Base-by-base conservation (phyloP, 2,888 invertebrate genomes). In the Acrocera orbiculus region DNA sequence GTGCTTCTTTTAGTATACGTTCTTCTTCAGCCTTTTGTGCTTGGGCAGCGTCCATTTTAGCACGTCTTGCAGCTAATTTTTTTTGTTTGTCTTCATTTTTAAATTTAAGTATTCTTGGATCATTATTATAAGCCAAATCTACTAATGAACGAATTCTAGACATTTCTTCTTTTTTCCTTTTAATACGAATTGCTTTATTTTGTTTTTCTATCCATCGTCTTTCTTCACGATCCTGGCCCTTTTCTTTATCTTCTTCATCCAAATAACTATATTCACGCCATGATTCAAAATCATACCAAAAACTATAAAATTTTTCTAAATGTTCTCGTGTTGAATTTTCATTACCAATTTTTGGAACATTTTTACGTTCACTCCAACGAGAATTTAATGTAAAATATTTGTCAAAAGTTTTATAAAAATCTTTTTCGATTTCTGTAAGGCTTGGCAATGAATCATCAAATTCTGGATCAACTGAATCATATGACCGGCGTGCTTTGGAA, bases 181-280 rank as follows among this genome's bases (percentile, higher is more conserved):
- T 83, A 22, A 85, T 79, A 29, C 98, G 66, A 6, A 85, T 87
- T 2, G 72, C 78, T 66, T 90, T 93, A 57, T 99, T 99, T 58
- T 92, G 85, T 61, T 93, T 96, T 53, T 99, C 98, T 53, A 99
- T 96, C 83, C 92, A 96, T 41, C 90, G 72, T 28, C 98, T 67
- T 62, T 95, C 95, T 48, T 95, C 95, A 3, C 96, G 75, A 58
- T 85, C 93, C 55, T 92, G 87, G 2, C 95, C 96, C 50, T 85
- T 87, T 53, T 96, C 93, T 55, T 96, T 96, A 52, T 96, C 96
- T 56, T 98, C 96, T 61, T 96, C 95, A 55, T 99, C 98, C 45
- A 93, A 64, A 56, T 98, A 99, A 3, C 96, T 96, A 62, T 83
- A 99, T 56, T 99, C 98, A 40, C 98, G 70, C 98, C 98, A 99